Evolutionary conservation across 2,888 invertebrate genomes (phyloP), one percentile per base, ranked within the genome.

Genomic region (Agrochola lychnidis): DNA sequence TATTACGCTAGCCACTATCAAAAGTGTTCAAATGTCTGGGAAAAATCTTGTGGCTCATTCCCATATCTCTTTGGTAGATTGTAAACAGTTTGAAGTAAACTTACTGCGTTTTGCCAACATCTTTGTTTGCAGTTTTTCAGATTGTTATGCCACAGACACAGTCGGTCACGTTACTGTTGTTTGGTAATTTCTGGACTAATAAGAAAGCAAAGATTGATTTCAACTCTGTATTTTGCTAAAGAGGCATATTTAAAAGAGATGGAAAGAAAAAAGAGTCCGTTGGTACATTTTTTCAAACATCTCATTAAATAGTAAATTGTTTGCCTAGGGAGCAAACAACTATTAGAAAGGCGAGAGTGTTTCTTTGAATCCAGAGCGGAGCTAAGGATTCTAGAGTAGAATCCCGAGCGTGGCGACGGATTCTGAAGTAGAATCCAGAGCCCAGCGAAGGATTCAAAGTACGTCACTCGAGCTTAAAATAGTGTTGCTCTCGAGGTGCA

Each of bases 21-120:
- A 45, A 30, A 73, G 48, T 67, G 51, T 57, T 22, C 40, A 53
- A 19, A 36, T 57, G 66, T 68, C 86, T 86, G 86, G 83, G 86
- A 86, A 86, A 76, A 83, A 83, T 77, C 69, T 73, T 53, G 57
- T 42, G n/a, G 25, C 62, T 48, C 57, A 61, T 87, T 86, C 86
- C 76, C 86, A 86, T 83, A 85, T 83, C 78, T 85, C 76, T 57
- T n/a, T 70, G 57, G 69, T 59, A 72, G 76, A 87, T 81, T 76
- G 86, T 86, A 86, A 85, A 86, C 86, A 87, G 53, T 51, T 77
- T 76, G 42, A 25, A 72, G 87, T 81, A 85, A 86, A 86, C 68
- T 76, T 53, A 70, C 63, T 14, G 62, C 71, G 68, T 76, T 82
- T 76, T 63, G 68, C 14, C 72, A 83, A 81, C 87, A 83, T 75